These are phyloP conservation scores for Tamandua tetradactyla DNA, from an alignment of 2,797 vertebrate species.

Conservation along the genomic window DNA sequence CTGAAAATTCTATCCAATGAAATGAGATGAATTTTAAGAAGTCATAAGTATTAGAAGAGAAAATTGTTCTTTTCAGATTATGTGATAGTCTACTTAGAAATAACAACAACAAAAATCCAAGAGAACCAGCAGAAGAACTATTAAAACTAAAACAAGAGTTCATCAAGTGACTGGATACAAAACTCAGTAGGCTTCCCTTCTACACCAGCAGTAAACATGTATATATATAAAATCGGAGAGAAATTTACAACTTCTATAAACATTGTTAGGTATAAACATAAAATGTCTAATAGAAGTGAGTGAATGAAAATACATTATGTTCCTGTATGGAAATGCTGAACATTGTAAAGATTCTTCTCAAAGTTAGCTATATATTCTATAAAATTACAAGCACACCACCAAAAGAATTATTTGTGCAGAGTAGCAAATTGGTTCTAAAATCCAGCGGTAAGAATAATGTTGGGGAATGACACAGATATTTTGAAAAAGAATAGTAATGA, in stretches of 20 bases:
- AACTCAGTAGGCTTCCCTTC: neutral
- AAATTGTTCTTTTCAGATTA: neutral
- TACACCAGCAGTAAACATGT: neutral
- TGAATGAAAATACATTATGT: accelerated
- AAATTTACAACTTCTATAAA: neutral
- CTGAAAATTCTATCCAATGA: neutral
- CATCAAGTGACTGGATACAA: neutral
- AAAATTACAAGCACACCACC: neutral
- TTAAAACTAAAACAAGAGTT: neutral
- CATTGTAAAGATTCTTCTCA: neutral
- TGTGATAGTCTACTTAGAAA: neutral
- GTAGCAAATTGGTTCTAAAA: neutral
- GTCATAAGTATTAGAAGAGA: neutral
- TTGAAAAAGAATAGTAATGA: neutral
- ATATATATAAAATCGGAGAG: no score
- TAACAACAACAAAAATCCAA: neutral
- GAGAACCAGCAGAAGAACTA: neutral
- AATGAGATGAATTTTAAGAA: neutral
- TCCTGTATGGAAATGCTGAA: neutral
- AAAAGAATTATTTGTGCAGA: neutral
- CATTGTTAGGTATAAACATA: neutral
- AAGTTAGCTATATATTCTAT: neutral
- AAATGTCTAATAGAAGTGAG: neutral
- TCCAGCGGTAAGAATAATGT: neutral
- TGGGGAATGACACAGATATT: neutral